These are phyloP conservation scores for Coelopa frigida DNA, from an alignment of 1,140 invertebrate species.

Conservation along the genomic window DNA sequence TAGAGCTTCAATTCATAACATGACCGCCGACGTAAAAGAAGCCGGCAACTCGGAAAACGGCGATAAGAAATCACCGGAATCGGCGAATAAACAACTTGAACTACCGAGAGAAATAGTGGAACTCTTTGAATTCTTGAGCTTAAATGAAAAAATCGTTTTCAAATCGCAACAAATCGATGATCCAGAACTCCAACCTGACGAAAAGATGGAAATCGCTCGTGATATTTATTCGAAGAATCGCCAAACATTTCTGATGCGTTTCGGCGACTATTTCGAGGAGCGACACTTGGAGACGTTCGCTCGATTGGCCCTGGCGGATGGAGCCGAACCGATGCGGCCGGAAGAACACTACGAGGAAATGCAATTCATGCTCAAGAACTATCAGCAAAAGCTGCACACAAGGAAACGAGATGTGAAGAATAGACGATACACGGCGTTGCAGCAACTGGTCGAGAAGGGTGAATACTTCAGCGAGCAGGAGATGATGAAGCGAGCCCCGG, in stretches of 20 bases:
- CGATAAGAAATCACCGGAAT: too few relatives aligned
- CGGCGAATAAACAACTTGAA: too few relatives aligned
- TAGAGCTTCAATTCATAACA: too few relatives aligned
- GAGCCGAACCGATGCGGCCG: conserved; percentile 8
- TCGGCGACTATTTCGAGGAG: conserved; percentile 62
- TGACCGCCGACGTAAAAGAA: too few relatives aligned
- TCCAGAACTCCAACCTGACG: conserved; percentile 56
- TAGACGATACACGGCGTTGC: conserved; percentile 73
- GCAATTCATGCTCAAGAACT: conserved; percentile 52
- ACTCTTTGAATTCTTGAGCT: conserved; percentile 27
- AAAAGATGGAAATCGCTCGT: conserved; percentile 64
- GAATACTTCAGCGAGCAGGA: conserved; percentile 82
- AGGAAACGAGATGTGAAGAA: conserved; percentile 63
- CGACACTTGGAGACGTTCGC: conserved; percentile 65
- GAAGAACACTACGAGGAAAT: conserved; percentile 52
- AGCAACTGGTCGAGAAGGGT: conserved; percentile 64
- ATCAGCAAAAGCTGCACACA: conserved; percentile 50
- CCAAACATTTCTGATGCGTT: conserved; percentile 63
- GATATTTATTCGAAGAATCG: conserved; percentile 60
- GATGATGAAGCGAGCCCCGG: conserved; percentile 87
- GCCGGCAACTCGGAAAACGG: too few relatives aligned
- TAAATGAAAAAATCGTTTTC: conserved; percentile 51
- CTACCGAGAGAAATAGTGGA: conserved; percentile 21
- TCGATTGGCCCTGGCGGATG: conserved; percentile 19
- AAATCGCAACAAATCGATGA: conserved; percentile 74